Evolutionary conservation across 2,888 invertebrate species (phyloP).

Genomic region (Caradrina kadenii): DNA sequence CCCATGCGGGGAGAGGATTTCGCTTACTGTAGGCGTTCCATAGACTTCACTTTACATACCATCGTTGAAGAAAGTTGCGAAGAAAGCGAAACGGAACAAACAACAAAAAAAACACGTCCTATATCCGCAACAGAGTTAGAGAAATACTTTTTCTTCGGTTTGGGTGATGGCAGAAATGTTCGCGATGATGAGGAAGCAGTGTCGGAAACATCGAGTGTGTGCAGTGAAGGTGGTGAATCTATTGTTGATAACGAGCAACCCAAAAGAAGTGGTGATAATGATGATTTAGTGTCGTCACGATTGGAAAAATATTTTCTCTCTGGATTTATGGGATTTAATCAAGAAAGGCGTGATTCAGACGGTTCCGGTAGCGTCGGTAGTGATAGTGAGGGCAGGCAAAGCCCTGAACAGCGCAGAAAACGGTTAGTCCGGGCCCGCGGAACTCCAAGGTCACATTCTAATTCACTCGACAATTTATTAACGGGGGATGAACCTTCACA

Average conservation of each 20-base stretch:
- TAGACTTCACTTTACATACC: constrained; percentile 97
- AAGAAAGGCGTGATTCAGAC: constrained; percentile 94
- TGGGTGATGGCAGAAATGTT: constrained; percentile 93
- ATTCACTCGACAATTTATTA: constrained; percentile 94
- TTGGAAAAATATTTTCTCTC: constrained; percentile 97
- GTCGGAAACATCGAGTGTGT: constrained; percentile 96
- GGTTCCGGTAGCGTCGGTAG: constrained; percentile 97
- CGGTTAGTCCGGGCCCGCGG: constrained; percentile 95
- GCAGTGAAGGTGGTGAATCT: constrained; percentile 95
- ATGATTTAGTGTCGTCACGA: constrained; percentile 95
- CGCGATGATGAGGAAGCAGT: constrained; percentile 92
- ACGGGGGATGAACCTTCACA: constrained; percentile 91
- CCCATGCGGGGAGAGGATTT: constrained; percentile 95
- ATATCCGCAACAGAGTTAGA: constrained; percentile 96
- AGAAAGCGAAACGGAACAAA: constrained; percentile 96
- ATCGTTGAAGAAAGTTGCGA: constrained; percentile 98
- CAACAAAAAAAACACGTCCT: constrained; percentile 91
- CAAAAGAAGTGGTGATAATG: constrained; percentile 91
- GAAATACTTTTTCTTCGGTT: constrained; percentile 97
- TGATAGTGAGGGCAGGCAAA: constrained; percentile 96
- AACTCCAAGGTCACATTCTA: constrained; percentile 95
- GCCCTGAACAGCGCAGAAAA: constrained; percentile 96
- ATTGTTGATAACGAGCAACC: constrained; percentile 91
- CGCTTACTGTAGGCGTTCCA: constrained; percentile 94
- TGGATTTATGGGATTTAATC: constrained; percentile 95